A percentile compares a stretch with the other conserved stretches of the same genome.
Conservation (phyloP, 2,113 vertebrate species). For the Hoplias malabaricus region DNA sequence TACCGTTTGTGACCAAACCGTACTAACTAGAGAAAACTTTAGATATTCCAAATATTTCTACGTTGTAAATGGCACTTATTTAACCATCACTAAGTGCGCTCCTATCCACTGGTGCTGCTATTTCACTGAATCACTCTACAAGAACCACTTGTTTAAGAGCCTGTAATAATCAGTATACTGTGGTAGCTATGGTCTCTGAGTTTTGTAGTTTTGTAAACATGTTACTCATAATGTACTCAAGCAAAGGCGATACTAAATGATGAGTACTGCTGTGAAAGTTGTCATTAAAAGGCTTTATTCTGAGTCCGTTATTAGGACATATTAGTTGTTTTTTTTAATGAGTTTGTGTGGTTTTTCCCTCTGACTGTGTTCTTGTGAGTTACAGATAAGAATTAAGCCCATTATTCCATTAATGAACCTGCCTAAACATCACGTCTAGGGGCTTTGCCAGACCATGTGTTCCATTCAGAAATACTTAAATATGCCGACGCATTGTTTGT, state of each 20-base stretch:
- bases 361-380: not conserved
- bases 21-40: no score
- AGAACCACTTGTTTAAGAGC: no score
- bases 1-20: no score
- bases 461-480: not conserved
- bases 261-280: not conserved
- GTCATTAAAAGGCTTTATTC: not conserved
- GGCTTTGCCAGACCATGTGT: not conserved
- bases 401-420: not conserved
- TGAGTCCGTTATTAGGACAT: not conserved
- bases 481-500: not conserved
- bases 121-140: no score
- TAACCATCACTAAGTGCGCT: no score
- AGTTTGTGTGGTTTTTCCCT: not conserved
- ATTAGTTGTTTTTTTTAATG: not conserved
- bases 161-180: no score
- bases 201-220: no score
- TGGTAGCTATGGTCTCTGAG: no score
- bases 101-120: no score
- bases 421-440: not conserved
- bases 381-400: not conserved
- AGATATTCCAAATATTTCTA: no score
- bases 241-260: not conserved
- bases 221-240: no score
- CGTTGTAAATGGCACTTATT: no score